Percentiles rank a stretch among this genome's conserved stretches.
Evolutionary conservation across 2,113 vertebrate genomes (phyloP).

Genomic region (Campylomormyrus numenius): DNA sequence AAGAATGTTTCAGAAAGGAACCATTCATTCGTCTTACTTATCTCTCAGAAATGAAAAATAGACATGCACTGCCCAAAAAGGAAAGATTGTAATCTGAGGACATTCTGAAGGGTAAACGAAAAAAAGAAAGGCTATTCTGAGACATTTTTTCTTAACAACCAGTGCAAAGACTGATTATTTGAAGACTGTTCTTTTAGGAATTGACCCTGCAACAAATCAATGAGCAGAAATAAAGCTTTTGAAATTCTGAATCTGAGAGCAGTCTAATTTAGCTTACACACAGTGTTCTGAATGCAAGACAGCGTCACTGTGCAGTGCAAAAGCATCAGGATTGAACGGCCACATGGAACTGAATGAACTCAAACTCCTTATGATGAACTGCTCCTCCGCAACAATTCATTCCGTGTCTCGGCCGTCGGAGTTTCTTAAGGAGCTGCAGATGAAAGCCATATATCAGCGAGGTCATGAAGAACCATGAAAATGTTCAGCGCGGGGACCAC

Average conservation of each 20-base stretch:
- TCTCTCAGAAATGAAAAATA: slow-evolving; percentile 17
- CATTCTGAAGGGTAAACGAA: background rate
- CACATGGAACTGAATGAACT: background rate
- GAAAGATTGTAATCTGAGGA: slow-evolving; percentile 4
- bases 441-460: background rate
- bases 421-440: background rate
- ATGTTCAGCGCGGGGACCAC: background rate
- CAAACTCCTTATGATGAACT: background rate
- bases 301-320: background rate
- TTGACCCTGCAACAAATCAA: background rate
- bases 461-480: background rate
- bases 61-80: background rate
- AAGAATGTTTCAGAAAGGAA: slow-evolving; percentile 14
- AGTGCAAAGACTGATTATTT: background rate
- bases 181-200: background rate
- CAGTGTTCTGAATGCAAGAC: background rate
- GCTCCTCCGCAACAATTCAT: background rate
- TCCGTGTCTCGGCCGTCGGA: background rate
- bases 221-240: background rate
- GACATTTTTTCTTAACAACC: background rate
- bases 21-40: background rate
- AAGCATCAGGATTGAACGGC: background rate
- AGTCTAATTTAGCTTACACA: background rate
- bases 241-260: background rate
- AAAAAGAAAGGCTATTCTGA: background rate